These are phyloP conservation scores for Eclectus roratus DNA, from an alignment of 2,113 vertebrate species.

Conservation along the genomic window DNA sequence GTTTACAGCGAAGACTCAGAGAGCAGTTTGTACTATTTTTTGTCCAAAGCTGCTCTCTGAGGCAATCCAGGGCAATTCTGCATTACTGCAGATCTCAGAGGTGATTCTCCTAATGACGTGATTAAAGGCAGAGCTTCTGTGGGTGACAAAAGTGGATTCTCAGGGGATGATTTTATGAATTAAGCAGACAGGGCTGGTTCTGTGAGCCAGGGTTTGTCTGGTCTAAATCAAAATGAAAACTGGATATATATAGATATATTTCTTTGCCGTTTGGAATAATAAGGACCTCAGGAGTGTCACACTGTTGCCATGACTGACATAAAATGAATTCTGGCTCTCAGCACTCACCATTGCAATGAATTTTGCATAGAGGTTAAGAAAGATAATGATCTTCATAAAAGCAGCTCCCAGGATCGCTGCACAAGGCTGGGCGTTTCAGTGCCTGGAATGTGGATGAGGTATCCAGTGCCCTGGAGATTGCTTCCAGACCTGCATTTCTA, in stretches of 20 bases:
- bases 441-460: constrained; percentile 48
- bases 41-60: not conserved
- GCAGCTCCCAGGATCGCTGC: not conserved
- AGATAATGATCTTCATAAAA: constrained; percentile 21
- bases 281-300: not conserved
- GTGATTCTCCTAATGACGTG: not conserved
- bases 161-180: not conserved
- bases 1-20: not conserved
- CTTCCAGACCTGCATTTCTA: not conserved
- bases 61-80: not conserved
- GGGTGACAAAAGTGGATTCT: not conserved
- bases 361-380: constrained; percentile 27
- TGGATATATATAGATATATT: not conserved
- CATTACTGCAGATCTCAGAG: not conserved
- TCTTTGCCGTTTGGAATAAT: not conserved
- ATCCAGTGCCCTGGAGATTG: constrained; percentile 4
- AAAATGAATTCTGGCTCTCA: not conserved
- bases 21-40: not conserved
- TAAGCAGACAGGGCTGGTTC: not conserved
- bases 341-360: not conserved
- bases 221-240: not conserved
- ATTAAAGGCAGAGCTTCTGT: constrained; percentile 11
- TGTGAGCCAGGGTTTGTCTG: not conserved
- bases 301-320: not conserved
- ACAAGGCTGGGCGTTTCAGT: not conserved